Base-by-base conservation (phyloP, 2,888 invertebrate species). In the Micropterix aruncella region DNA sequence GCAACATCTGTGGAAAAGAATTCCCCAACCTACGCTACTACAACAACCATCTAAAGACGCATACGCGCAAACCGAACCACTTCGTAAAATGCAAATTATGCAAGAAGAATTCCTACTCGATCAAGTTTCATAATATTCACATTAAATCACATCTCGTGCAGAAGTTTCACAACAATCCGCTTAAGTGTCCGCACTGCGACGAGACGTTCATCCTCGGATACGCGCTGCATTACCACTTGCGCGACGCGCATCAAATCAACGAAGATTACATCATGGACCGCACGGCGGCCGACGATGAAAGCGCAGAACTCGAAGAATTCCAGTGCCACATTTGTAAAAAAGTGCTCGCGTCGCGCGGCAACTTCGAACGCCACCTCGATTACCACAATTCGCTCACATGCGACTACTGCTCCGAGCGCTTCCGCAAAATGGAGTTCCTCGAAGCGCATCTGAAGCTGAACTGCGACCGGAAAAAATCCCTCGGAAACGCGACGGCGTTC, bases 1-100 rank as follows among this genome's bases (percentile, higher is more conserved):
- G 71, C 52, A 67, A 66, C 47, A 53, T 70, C 18, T 71, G 71
- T 55, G 67, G 69, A 7, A 66, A 66, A 51, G 61, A 63, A 12
- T 72, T 70, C 54, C 50, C 61, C 7, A 63, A 66, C 46, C 64
- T 65, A 46, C 54, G 60, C 2, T 53, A 66, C 3, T 52, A 70
- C 43, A 62, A 61, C 38, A 54, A 51, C 12, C 71, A 71, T 52
- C 63, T 66, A 50, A 64, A 63, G 44, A 57, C 62, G 2, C 71
- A 72, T 49, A 70, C 69, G 46, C 69, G 65, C 1, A 60, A 61
- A 50, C 7, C 12, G 7, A 27, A 27, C 12, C n/a, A n/a, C n/a
- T 65, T 68, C 53, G 63, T 63, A 52, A 67, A 66, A 47, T 72
- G 71, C 54, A 69, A 67, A 50, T 66, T 71, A 52, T 72, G 71